Base-by-base conservation (phyloP, 2,113 vertebrate genomes). In the Dipodomys spectabilis region DNA sequence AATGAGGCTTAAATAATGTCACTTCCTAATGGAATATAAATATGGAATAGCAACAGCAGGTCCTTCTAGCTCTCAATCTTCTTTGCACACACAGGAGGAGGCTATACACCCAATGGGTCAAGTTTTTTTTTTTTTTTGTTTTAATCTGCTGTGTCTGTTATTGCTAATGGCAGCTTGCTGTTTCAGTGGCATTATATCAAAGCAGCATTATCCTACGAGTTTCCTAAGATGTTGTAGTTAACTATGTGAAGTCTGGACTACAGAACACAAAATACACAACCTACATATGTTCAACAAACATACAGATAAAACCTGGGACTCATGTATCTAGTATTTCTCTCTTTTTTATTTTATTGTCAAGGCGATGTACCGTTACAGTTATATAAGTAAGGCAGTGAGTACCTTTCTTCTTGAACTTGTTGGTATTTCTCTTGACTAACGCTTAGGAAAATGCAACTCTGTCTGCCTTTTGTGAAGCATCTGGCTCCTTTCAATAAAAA, bases 1-100 rank as follows among this genome's bases (percentile, higher is more conserved):
- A 95, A 96, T 89, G 84, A 96, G 49, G 60, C 77, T 96, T 96
- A 67, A 97, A 86, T 92, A 96, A 93, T 80, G 80, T 39, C 32
- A n/a, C 53, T 85, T 90, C 83, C 82, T 92, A 96, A 92, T 93
- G 88, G 82, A 64, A 64, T 86, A 93, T 93, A 95, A 94, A 91
- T 92, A 84, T 28, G 22, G 65, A 93, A 93, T 15, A 88, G 12
- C 7, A 88, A 6, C 39, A 90, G 67, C 75, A 95, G 25, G 19
- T 35, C 39, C 25, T 30, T 91, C 27, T 19, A 7, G 23, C 16
- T n/a, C 18, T 74, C 60, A 64, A 25, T 69, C 30, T 91, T 69
- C 30, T 91, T 93, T 95, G 95, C 84, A 88, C 71, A 80, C 77
- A 32, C 53, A 92, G 68, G 90, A 57, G 39, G n/a, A 19, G 28